A percentile compares a stretch with the other conserved stretches of the same genome.
These are phyloP conservation scores for Phenganax marumi DNA, from an alignment of 92 coral and sea anemone species.

Conservation along the genomic window DNA sequence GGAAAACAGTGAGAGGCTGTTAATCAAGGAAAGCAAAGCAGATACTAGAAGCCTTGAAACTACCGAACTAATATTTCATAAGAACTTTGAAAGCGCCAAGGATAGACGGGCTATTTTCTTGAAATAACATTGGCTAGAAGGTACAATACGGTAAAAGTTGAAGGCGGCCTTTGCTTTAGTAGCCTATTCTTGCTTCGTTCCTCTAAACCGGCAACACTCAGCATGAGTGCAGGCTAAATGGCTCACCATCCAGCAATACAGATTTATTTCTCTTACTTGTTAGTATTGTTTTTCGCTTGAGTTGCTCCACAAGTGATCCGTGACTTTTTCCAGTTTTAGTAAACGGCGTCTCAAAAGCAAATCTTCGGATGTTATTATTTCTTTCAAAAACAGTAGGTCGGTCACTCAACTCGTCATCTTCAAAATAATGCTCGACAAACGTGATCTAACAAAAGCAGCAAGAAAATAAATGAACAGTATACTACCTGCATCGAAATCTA, in stretches of 20 bases:
- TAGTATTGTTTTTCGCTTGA: slow-evolving; percentile 90
- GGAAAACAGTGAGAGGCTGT: slow-evolving; percentile 94
- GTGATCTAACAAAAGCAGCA: slow-evolving; percentile 63
- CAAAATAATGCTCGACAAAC: slow-evolving; percentile 87
- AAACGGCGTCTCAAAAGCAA: slow-evolving; percentile 94
- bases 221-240: neutral
- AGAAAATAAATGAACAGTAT: neutral
- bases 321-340: slow-evolving; percentile 95
- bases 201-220: too few relatives aligned
- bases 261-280: slow-evolving; percentile 82
- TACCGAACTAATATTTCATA: neutral
- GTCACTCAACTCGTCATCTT: slow-evolving; percentile 72
- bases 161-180: too few relatives aligned
- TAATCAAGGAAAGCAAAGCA: neutral
- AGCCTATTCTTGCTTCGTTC: too few relatives aligned
- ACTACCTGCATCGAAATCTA: too few relatives aligned
- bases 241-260: too few relatives aligned
- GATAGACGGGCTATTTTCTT: neutral
- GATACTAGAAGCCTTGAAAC: neutral
- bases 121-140: neutral
- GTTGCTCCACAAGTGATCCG: slow-evolving; percentile 85
- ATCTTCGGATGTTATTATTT: slow-evolving; percentile 89
- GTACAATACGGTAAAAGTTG: too few relatives aligned
- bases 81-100: neutral
- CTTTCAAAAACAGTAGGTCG: slow-evolving; percentile 87